Evolutionary conservation across 2,888 invertebrate genomes (phyloP), one percentile per base, ranked within the genome.

Genomic region (Melanchra persicariae): DNA sequence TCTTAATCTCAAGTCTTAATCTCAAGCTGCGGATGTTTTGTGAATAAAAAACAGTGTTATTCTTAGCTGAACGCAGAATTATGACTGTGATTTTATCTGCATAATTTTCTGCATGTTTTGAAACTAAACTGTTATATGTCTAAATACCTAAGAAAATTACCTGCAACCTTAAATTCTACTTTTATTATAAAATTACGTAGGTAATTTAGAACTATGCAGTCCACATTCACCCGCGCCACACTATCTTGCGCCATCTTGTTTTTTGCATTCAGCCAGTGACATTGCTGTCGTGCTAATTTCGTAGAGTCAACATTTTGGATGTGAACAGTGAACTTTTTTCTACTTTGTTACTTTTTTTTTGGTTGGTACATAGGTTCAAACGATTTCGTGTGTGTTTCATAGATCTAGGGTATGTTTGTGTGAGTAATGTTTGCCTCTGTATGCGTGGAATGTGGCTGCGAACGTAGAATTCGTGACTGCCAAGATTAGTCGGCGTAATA

Each of bases 381-480:
- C 26, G 15, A 26, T 30, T 66, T 43, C 19, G 12, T 43, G 7
- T 54, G 19, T 61, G 15, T 67, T 37, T 55, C 45, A 45, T 58
- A 61, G 19, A 22, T 76, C 15, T 1, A 4, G 30, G 60, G 26
- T 60, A 70, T 62, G 68, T 62, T 68, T 70, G 74, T 77, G 71
- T 85, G 70, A 60, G 74, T 76, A 66, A 60, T 60, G 58, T 68
- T 68, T 81, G 73, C 55, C 54, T 57, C 34, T 85, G 79, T 77
- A 67, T 70, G 72, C 65, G 63, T 60, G 88, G 91, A 91, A 91
- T 91, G 91, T 90, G 91, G 91, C 85, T 87, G 87, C 82, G 81
- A 85, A 74, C 76, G 80, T 83, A 73, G 77, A 85, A 85, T 84
- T 88, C 89, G 89, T 89, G 89, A 88, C 87, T 87, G 74, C 77